These are phyloP conservation scores for Notocelia uddmanniana DNA, from an alignment of 2,888 invertebrate species.

Conservation along the genomic window DNA sequence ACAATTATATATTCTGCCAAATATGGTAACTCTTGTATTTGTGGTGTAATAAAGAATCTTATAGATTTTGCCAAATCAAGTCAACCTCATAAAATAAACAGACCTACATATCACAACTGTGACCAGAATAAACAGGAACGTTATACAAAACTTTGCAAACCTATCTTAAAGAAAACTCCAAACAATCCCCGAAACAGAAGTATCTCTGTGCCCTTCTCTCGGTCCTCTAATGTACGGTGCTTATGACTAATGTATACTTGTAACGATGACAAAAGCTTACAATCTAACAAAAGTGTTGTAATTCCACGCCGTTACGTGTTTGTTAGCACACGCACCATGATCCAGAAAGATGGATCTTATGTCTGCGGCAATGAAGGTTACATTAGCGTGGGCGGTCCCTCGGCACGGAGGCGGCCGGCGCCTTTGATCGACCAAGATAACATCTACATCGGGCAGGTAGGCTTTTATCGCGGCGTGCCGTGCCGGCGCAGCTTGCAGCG, in stretches of 20 bases:
- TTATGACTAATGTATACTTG: constrained; percentile 76
- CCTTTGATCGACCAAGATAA: constrained; percentile 81
- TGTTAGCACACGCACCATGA: constrained; percentile 53
- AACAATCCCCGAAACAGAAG: background rate
- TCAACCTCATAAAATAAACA: background rate
- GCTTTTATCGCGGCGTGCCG: constrained; percentile 67
- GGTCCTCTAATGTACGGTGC: constrained; percentile 55
- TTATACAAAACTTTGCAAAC: background rate
- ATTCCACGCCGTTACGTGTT: constrained; percentile 80
- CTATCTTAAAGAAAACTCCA: background rate
- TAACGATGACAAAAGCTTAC: constrained; percentile 79
- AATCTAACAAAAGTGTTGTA: constrained; percentile 82
- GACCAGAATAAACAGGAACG: background rate
- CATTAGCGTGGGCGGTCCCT: constrained; percentile 48
- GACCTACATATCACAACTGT: no score
- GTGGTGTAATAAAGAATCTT: no score
- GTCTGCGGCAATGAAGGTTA: constrained; percentile 49
- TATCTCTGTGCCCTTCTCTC: constrained; percentile 15
- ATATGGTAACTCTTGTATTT: no score
- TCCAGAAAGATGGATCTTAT: constrained; percentile 52
- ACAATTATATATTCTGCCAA: no score
- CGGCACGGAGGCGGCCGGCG: constrained; percentile 70
- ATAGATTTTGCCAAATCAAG: background rate
- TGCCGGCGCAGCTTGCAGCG: constrained; percentile 55
- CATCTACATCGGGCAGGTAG: constrained; percentile 83